These are phyloP conservation scores for Bellardia bayeri DNA, from an alignment of 2,888 invertebrate genomes.

Conservation along the genomic window DNA sequence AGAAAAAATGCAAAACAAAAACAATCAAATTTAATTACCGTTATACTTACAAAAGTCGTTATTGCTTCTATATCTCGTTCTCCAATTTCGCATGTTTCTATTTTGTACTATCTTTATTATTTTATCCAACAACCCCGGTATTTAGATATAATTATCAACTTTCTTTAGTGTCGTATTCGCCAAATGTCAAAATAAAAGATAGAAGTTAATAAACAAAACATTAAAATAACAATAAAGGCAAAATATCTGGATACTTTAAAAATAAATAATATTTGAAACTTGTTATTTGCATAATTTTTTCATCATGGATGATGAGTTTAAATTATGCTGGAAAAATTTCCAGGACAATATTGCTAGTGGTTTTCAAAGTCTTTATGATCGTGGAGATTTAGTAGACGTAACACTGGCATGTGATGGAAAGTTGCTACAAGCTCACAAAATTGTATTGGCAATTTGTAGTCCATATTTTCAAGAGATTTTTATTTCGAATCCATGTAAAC, in stretches of 20 bases:
- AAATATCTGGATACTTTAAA: constrained; percentile 8
- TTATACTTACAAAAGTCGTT: constrained; percentile 64
- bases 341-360: constrained; percentile 84
- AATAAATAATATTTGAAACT: constrained; percentile 19
- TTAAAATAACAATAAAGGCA: constrained; percentile 50
- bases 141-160: constrained; percentile 37
- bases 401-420: constrained; percentile 85
- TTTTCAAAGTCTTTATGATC: constrained; percentile 84
- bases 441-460: constrained; percentile 85
- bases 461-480: constrained; percentile 85
- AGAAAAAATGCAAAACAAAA: constrained; percentile 27
- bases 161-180: constrained; percentile 19
- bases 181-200: constrained; percentile 66
- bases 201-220: constrained; percentile 66
- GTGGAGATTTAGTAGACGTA: constrained; percentile 85
- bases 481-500: constrained; percentile 84
- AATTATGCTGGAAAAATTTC: constrained; percentile 85
- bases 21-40: constrained; percentile 71
- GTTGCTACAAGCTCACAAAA: constrained; percentile 85
- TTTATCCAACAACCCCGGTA: constrained; percentile 55
- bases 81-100: neutral
- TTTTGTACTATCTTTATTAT: constrained; percentile 24
- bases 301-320: constrained; percentile 84
- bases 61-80: constrained; percentile 19
- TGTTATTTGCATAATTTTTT: constrained; percentile 12